phyloP scores from a whole-genome alignment of 1,140 invertebrate genomes.

The Leptestheria dahalacensis region DNA sequence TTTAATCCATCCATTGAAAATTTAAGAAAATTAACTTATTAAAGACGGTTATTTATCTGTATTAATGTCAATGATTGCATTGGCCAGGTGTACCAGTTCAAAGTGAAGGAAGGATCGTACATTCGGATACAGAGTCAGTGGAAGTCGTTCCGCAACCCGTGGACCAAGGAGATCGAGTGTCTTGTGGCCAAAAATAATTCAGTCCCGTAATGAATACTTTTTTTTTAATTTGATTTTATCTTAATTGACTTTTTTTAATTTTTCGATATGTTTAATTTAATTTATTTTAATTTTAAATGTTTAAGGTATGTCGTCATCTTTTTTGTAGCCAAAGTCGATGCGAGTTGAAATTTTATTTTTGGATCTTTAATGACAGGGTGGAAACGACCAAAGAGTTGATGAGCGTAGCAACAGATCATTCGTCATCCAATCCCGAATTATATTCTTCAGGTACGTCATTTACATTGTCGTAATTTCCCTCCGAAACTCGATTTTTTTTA shows the following conservation, averaged over 20 bases:
- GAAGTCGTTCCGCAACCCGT: conserved; percentile 76
- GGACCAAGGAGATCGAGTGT: conserved; percentile 82
- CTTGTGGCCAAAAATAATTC: conserved; percentile 64
- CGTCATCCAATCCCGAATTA: background rate
- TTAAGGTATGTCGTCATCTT: no score
- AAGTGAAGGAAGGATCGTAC: conserved; percentile 56
- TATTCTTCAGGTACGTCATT: background rate
- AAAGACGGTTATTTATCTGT: background rate
- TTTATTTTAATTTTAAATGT: no score
- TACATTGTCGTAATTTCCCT: background rate
- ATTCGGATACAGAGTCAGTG: conserved; percentile 62
- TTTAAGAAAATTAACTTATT: background rate
- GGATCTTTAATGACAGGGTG: background rate
- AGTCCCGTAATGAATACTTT: conserved; percentile 29
- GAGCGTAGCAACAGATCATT: background rate
- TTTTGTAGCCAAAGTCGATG: no score
- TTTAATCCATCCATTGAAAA: conserved; percentile 1
- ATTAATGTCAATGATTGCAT: conserved; percentile 7
- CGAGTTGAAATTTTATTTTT: no score
- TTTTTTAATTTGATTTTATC: background rate
- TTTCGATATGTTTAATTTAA: no score
- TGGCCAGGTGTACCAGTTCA: conserved; percentile 53
- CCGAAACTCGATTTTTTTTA: background rate
- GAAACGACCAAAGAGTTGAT: background rate
- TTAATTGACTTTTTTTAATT: background rate